These are phyloP conservation scores for Kuschelorhynchus macadamiae DNA, from an alignment of 2,888 invertebrate species.

Conservation along the genomic window DNA sequence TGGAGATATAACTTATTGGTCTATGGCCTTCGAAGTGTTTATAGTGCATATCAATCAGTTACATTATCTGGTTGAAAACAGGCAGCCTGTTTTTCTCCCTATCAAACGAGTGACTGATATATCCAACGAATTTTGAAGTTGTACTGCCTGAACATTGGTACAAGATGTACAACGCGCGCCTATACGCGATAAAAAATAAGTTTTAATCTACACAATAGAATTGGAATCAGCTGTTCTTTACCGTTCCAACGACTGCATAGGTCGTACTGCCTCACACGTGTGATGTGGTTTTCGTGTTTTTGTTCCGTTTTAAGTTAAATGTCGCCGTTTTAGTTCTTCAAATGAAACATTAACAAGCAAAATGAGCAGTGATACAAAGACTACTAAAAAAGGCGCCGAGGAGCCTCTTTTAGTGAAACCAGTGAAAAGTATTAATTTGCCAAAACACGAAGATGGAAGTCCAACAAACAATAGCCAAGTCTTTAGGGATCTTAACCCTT, in stretches of 20 bases:
- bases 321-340: slow-evolving; percentile 16
- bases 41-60: slow-evolving; percentile 36
- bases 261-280: slow-evolving; percentile 30
- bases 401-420: slow-evolving; percentile 56
- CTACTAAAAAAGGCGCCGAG: slow-evolving; percentile 45
- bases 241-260: slow-evolving; percentile 11
- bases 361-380: slow-evolving; percentile 50
- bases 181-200: slow-evolving; percentile 25
- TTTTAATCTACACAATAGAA: slow-evolving; percentile 36
- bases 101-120: slow-evolving; percentile 6
- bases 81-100: slow-evolving; percentile 15
- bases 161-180: slow-evolving; percentile 19
- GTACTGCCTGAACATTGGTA: neutral
- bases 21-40: slow-evolving; percentile 39
- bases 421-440: slow-evolving; percentile 39
- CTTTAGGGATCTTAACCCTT: slow-evolving; percentile 45
- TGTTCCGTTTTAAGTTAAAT: slow-evolving; percentile 23
- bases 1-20: no score
- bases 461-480: slow-evolving; percentile 26
- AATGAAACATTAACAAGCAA: slow-evolving; percentile 33
- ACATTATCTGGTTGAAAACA: slow-evolving; percentile 30
- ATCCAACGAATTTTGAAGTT: neutral
- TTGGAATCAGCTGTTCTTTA: slow-evolving; percentile 39
- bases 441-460: slow-evolving; percentile 40
- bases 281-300: slow-evolving; percentile 38